Base-by-base conservation (phyloP, 1,140 invertebrate species). In the Paraescarpia echinospica region DNA sequence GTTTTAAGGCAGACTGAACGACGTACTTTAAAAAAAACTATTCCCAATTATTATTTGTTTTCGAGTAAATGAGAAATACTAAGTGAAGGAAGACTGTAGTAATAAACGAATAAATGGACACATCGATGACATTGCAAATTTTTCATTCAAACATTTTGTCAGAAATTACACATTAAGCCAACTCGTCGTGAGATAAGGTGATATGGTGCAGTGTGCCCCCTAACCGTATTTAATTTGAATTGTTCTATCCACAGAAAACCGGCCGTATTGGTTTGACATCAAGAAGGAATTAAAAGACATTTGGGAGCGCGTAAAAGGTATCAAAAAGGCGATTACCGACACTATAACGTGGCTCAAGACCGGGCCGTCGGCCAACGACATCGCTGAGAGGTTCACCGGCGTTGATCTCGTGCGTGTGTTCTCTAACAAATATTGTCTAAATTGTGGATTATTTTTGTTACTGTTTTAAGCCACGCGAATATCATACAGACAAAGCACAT, bases 241-340 rank as follows among this genome's bases (percentile, higher is more conserved):
- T 33, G 34, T 12, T 27, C 34, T 33, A n/a, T 35, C 18, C 35
- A 35, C 90, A 90, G 90, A 90, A 90, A 90, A 90, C 34, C 34
- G 90, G 59, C 59, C 59, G 59, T 77, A 77, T 77, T 77, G 59
- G 59, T 77, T 77, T 77, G 59, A 77, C 22, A 77, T 34, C 90
- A 34, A 90, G 34, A 33, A 18, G 34, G 90, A 41, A 22, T 90
- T 90, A 31, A 90, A 34, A 22, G 34, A 41, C n/a, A 34, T 35
- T 4, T 35, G 35, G 90, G 34, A 90, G 4, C 35, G 34, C 18
- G n/a, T 90, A 31, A 90, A 35, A 90, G 34, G 35, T 27, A 31
- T 77, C 59, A 22, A 12, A 18, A 77, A 77, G 59, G 8, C 59
- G 18, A 77, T 77, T 4, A 77, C 59, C 22, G 59, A 77, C 22